Evolutionary conservation across 2,797 vertebrate species (phyloP).

Genomic region (Gallinago stenura): DNA sequence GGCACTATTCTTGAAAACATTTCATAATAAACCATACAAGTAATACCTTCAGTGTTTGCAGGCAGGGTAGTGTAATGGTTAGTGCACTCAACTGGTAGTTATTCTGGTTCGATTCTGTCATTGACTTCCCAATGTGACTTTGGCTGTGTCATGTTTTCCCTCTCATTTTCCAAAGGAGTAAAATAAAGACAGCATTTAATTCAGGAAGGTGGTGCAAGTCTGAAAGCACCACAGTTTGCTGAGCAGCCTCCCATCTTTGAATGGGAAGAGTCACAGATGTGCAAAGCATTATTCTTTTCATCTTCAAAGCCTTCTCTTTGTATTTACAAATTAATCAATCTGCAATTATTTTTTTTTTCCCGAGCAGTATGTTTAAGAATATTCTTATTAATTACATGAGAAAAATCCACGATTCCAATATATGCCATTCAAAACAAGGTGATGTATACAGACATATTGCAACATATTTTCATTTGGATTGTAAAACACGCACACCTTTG

Average conservation of each 20-base stretch:
- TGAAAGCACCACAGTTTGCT: not conserved
- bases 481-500: constrained; percentile 54
- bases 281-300: constrained; percentile 34
- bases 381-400: not conserved
- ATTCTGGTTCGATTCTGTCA: not conserved
- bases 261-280: not conserved
- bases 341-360: not conserved
- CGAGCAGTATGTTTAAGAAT: not conserved
- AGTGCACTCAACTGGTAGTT: not conserved
- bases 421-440: not conserved
- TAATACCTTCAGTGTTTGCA: not conserved
- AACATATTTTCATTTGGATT: constrained; percentile 50
- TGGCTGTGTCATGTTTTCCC: not conserved
- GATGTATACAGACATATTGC: not conserved
- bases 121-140: not conserved
- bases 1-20: not conserved
- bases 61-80: not conserved
- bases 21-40: not conserved
- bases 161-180: constrained; percentile 3
- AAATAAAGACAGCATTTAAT: constrained; percentile 4
- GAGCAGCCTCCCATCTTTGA: not conserved
- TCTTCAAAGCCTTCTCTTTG: constrained; percentile 49
- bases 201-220: not conserved
- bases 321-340: constrained; percentile 31
- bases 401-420: not conserved